Percentiles rank a stretch among this genome's conserved stretches.
Evolutionary conservation across 2,113 vertebrate species (phyloP).

Genomic region (Leucopsar rothschildi): DNA sequence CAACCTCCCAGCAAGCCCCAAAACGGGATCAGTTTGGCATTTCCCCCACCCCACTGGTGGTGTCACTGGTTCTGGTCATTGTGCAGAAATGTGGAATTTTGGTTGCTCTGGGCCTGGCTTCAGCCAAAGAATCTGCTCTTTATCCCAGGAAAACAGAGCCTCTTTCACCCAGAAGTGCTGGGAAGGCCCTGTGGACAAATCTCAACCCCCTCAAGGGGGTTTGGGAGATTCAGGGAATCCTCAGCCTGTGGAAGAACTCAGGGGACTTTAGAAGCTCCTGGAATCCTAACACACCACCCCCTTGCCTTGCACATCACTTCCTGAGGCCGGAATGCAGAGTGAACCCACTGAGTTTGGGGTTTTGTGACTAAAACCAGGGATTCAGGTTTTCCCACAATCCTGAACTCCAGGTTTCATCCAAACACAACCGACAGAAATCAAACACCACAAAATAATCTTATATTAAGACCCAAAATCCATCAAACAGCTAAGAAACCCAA

Average conservation of each 20-base stretch:
- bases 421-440: neutral
- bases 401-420: neutral
- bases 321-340: rapidly evolving
- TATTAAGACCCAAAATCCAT: neutral
- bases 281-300: rapidly evolving
- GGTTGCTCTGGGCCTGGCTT: neutral
- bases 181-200: neutral
- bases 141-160: neutral
- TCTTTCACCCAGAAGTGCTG: neutral
- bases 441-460: neutral
- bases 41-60: neutral
- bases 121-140: neutral
- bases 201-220: neutral
- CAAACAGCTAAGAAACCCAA: neutral
- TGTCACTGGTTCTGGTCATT: neutral
- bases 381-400: neutral
- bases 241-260: neutral
- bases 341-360: rapidly evolving
- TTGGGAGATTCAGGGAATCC: neutral
- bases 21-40: neutral
- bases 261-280: neutral
- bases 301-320: no score
- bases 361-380: neutral
- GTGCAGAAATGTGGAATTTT: neutral
- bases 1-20: neutral